Base-by-base conservation (phyloP, 2,888 invertebrate genomes). In the Sphecodes monilicornis region DNA sequence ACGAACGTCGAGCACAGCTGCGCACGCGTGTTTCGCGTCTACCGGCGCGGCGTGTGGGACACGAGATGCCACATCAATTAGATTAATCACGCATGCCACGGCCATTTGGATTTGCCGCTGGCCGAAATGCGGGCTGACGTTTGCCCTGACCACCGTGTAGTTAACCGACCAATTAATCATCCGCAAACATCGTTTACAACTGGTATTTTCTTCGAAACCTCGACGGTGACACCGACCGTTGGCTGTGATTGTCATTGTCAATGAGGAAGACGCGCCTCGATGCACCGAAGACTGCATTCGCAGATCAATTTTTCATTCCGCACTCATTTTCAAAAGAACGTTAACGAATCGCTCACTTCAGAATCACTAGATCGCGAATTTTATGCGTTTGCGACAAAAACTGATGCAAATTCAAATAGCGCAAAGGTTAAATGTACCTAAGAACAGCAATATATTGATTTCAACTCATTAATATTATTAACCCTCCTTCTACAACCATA, bases 11-110 rank as follows among this genome's bases (percentile, higher is more conserved):
- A 73, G 82, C 71, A 81, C 93, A 93, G 88, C 89, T 86, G 92
- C 84, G 90, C 87, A 88, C 89, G 90, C 84, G 90, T 90, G 92
- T 91, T 89, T 89, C 90, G 86, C 88, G 88, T 84, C 82, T 86
- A 84, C 84, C 86, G 83, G 81, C 84, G 86, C 86, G 83, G 81
- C 84, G 86, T 84, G 82, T 80, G 85, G 84, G 87, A 89, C 90
- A 88, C 79, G 87, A 80, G 89, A 88, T 80, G 90, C 85, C 89
- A 90, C 91, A 90, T 93, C 93, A 93, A 94, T 94, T 93, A 92
- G 91, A 93, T 93, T 93, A 94, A 94, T 94, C 93, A 93, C 90
- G 90, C 86, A 90, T 90, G 91, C 90, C 91, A 90, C 86, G 91
- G 90, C 89, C 91, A 91, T 91, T 92, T 90, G 91, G 89, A 89